Conservation (phyloP, 2,888 invertebrate genomes). For the Spilosoma lubricipeda region DNA sequence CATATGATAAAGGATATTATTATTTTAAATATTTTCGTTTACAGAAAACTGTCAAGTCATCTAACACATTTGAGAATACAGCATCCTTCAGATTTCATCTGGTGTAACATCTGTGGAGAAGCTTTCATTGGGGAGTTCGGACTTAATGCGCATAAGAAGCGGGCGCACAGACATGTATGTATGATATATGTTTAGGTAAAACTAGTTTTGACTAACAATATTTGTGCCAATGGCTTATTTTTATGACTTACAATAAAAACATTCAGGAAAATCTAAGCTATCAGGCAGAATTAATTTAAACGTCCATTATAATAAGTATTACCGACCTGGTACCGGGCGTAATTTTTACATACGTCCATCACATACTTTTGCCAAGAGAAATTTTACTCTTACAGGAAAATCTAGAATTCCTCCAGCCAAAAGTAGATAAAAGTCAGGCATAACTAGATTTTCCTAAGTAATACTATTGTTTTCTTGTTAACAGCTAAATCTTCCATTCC, state of each 20-base stretch:
- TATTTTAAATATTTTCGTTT: background rate
- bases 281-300: background rate
- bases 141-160: constrained; percentile 48
- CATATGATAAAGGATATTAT: too few relatives aligned
- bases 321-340: too few relatives aligned
- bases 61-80: constrained; percentile 39
- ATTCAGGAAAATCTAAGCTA: background rate
- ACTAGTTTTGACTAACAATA: background rate
- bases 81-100: constrained; percentile 44
- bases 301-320: too few relatives aligned
- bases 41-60: constrained; percentile 45
- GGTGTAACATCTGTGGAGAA: constrained; percentile 54
- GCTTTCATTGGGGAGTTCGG: constrained; percentile 52
- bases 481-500: constrained; percentile 14
- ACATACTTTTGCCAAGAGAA: background rate
- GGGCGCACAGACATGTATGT: constrained; percentile 48
- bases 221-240: background rate
- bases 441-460: background rate
- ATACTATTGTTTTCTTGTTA: background rate
- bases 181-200: background rate
- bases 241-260: background rate
- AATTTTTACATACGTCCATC: too few relatives aligned
- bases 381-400: background rate
- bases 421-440: background rate
- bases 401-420: background rate